phyloP scores from a whole-genome alignment of 2,797 vertebrate species.

The Oreonectes daqikongensis region DNA sequence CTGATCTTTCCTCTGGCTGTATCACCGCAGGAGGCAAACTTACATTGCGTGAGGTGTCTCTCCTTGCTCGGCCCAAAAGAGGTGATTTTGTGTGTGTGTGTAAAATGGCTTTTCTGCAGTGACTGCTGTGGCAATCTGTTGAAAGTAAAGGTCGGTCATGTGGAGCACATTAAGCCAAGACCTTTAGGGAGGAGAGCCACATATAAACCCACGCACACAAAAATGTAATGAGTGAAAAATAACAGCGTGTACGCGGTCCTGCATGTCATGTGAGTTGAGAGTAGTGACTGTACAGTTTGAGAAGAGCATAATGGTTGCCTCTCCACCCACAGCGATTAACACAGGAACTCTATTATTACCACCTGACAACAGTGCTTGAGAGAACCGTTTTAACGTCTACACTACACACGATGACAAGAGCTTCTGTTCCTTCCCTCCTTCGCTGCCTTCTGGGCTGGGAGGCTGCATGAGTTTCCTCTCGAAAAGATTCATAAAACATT shows the following conservation, averaged over 20 bases:
- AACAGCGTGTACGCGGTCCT: constrained; percentile 7
- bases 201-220: constrained; percentile 38
- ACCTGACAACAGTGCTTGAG: constrained; percentile 63
- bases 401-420: neutral
- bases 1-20: constrained; percentile 5
- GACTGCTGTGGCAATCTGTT: constrained; percentile 41
- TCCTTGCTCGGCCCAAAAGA: constrained; percentile 11
- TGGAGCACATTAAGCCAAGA: constrained; percentile 48
- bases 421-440: neutral
- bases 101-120: constrained; percentile 27
- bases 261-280: constrained; percentile 23
- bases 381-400: constrained; percentile 57
- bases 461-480: neutral
- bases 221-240: constrained; percentile 5
- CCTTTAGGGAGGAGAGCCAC: constrained; percentile 47
- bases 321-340: constrained; percentile 61
- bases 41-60: constrained; percentile 21
- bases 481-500: neutral
- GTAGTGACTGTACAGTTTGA: constrained; percentile 32
- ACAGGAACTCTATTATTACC: constrained; percentile 70
- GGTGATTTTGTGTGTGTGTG: constrained; percentile 39
- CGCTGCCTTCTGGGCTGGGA: neutral
- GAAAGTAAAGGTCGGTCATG: constrained; percentile 56
- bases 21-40: constrained; percentile 19
- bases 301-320: constrained; percentile 66